Evolutionary conservation across 2,797 vertebrate genomes (phyloP).

Genomic region (Cynopterus sphinx): DNA sequence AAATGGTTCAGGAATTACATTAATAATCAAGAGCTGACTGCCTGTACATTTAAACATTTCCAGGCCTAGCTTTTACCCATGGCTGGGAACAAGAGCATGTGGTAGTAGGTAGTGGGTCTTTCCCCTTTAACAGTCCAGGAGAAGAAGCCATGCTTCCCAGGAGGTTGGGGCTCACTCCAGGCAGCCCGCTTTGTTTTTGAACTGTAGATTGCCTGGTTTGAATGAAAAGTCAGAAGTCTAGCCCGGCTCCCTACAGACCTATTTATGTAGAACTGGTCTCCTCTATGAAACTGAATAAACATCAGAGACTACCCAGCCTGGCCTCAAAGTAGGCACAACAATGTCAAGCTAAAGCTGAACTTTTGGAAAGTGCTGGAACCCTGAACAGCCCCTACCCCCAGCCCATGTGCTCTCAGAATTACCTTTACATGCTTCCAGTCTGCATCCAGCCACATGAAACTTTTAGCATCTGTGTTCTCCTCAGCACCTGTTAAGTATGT

Average conservation of each 20-base stretch:
- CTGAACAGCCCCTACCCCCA: neutral
- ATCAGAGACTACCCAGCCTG: slow-evolving; percentile 26
- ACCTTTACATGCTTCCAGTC: neutral
- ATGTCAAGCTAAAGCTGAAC: slow-evolving; percentile 11
- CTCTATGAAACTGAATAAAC: slow-evolving; percentile 47
- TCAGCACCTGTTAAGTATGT: slow-evolving; percentile 62
- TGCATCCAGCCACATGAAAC: slow-evolving; percentile 60
- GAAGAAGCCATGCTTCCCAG: neutral
- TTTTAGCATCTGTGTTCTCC: slow-evolving; percentile 42
- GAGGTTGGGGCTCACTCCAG: neutral
- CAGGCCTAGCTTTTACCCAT: neutral
- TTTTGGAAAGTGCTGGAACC: neutral
- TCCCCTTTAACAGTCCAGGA: neutral
- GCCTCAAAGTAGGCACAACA: slow-evolving; percentile 40
- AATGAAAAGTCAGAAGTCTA: slow-evolving; percentile 74
- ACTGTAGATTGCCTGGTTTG: slow-evolving; percentile 67
- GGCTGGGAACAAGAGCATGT: neutral
- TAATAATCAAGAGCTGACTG: slow-evolving; percentile 25
- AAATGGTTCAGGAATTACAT: slow-evolving; percentile 23
- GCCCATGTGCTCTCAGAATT: neutral
- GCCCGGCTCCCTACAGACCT: slow-evolving; percentile 65
- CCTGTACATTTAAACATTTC: neutral
- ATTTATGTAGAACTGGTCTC: slow-evolving; percentile 63
- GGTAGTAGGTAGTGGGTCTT: neutral
- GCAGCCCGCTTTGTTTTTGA: slow-evolving; percentile 56